Evolutionary conservation across 2,113 vertebrate species (phyloP).

Genomic region (Pachypanchax playfairii): DNA sequence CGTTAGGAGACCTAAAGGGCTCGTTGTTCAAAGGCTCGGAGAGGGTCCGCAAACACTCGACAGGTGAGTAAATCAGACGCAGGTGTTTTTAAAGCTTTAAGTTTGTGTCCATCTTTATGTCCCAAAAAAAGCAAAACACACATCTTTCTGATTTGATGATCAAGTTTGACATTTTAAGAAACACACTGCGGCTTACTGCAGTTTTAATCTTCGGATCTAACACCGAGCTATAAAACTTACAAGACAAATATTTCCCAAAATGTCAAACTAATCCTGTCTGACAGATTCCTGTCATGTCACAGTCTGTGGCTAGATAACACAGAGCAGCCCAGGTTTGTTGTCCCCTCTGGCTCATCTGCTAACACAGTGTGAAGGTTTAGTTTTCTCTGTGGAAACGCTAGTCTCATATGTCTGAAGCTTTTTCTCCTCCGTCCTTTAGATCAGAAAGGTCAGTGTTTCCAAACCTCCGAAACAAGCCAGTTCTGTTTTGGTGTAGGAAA

Average conservation of each 20-base stretch:
- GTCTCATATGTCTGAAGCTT: conserved; percentile 10
- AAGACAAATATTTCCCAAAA: not conserved
- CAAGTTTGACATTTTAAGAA: not conserved
- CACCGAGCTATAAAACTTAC: not conserved
- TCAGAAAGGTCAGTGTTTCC: conserved; percentile 45
- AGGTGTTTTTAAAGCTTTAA: too few species aligned
- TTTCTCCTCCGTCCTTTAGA: conserved; percentile 2
- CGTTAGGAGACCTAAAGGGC: conserved; percentile 89
- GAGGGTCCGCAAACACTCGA: conserved; percentile 88
- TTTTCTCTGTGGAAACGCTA: conserved; percentile 17
- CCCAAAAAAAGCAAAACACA: conserved; percentile 23
- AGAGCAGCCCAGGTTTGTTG: not conserved
- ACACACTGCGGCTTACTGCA: not conserved
- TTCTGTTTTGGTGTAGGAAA: too few species aligned
- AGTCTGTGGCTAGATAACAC: conserved; percentile 6
- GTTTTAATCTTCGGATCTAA: conserved; percentile 4
- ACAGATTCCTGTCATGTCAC: conserved; percentile 21
- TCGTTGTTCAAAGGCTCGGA: conserved; percentile 87
- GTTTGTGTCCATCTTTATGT: conserved; percentile 6
- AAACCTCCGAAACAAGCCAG: conserved; percentile 8
- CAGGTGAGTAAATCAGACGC: conserved; percentile 75
- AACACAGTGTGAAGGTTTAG: conserved; percentile 39
- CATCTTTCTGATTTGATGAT: not conserved
- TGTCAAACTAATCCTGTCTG: conserved; percentile 14
- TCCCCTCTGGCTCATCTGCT: conserved; percentile 35